Conservation (phyloP, 2,888 invertebrate genomes). For the Glyphotaelius pellucidus region DNA sequence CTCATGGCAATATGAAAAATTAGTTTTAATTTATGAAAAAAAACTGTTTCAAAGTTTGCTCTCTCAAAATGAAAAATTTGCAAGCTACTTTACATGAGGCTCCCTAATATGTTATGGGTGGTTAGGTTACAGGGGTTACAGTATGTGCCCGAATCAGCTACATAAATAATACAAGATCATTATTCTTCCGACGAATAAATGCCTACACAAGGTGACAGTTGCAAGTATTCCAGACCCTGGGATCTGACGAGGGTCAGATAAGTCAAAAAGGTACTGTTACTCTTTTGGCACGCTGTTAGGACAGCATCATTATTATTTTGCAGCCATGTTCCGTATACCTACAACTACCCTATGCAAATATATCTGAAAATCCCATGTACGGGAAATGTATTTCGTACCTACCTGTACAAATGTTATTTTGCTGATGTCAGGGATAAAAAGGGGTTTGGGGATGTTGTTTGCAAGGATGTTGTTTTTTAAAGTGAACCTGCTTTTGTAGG, state of each 20-base stretch:
- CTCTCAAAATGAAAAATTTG: neutral
- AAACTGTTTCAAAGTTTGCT: neutral
- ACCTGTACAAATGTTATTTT: neutral
- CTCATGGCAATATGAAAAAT: neutral
- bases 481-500: neutral
- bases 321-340: neutral
- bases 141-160: neutral
- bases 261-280: neutral
- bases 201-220: neutral
- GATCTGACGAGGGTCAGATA: neutral
- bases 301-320: neutral
- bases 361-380: neutral
- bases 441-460: neutral
- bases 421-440: neutral
- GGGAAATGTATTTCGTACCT: neutral
- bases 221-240: neutral
- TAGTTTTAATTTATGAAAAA: neutral
- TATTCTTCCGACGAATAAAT: neutral
- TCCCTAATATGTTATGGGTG: neutral
- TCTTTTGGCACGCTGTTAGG: neutral
- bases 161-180: neutral
- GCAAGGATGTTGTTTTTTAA: neutral
- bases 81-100: neutral
- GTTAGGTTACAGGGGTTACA: neutral
- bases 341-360: neutral